A percentile compares a stretch with the other conserved stretches of the same genome.
These are phyloP conservation scores for Trogon surrucura DNA, from an alignment of 2,113 vertebrate genomes.

Conservation along the genomic window DNA sequence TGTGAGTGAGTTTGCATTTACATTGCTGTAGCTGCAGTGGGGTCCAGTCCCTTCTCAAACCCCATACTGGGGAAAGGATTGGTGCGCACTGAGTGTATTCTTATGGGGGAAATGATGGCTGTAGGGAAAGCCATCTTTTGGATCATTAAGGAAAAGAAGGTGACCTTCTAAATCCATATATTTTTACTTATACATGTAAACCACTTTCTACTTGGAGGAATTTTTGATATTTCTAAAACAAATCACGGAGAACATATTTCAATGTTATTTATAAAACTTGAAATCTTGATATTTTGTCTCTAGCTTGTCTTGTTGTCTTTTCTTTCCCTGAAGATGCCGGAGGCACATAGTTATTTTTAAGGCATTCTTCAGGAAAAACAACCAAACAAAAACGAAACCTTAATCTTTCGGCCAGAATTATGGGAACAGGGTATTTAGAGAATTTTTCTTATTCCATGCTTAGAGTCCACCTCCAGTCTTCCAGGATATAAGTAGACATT, in stretches of 20 bases:
- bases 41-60: not conserved
- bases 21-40: not conserved
- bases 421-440: not conserved
- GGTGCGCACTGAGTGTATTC: accelerated
- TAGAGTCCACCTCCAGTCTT: not conserved
- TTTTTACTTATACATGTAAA: not conserved
- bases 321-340: not conserved
- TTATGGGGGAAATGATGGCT: not conserved
- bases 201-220: not conserved
- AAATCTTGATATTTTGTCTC: not conserved
- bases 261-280: not conserved
- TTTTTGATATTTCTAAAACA: not conserved
- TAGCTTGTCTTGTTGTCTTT: not conserved
- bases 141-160: not conserved
- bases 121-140: not conserved
- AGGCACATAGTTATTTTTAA: not conserved
- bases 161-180: not conserved
- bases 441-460: not conserved
- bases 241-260: not conserved
- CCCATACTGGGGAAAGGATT: not conserved
- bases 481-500: not conserved
- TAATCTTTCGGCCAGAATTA: not conserved
- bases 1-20: not conserved
- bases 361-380: not conserved
- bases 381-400: not conserved